These are phyloP conservation scores for Augiades crinisus DNA, from an alignment of 2,888 invertebrate genomes.

Conservation along the genomic window DNA sequence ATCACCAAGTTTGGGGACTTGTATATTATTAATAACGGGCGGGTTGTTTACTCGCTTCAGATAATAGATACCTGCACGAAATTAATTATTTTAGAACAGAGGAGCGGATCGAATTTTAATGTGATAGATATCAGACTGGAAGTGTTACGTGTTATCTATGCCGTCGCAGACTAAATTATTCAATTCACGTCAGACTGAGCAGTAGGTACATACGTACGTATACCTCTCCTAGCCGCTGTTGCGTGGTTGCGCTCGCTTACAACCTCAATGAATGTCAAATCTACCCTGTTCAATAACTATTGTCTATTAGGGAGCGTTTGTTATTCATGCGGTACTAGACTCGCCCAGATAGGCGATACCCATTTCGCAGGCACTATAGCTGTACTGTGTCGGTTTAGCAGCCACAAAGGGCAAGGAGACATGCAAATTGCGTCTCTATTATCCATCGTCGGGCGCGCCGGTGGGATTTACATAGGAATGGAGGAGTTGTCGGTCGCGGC, in stretches of 20 bases:
- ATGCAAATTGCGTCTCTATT: conserved; percentile 72
- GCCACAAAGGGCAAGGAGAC: conserved; percentile 64
- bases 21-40: conserved; percentile 3
- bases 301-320: conserved; percentile 51
- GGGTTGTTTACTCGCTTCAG: conserved; percentile 3
- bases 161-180: conserved; percentile 53
- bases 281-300: conserved; percentile 50
- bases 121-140: conserved; percentile 52
- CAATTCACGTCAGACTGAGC: conserved; percentile 49
- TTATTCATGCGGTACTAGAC: conserved; percentile 34
- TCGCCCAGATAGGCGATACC: conserved; percentile 46
- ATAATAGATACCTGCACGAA: conserved; percentile 22
- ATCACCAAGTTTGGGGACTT: background rate
- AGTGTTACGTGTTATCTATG: conserved; percentile 45
- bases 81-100: conserved; percentile 39
- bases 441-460: conserved; percentile 61
- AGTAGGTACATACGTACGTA: conserved; percentile 38
- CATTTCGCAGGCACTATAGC: conserved; percentile 41
- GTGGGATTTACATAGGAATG: conserved; percentile 76
- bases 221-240: conserved; percentile 16
- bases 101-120: conserved; percentile 59
- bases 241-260: conserved; percentile 36
- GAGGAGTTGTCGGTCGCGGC: conserved; percentile 54
- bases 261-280: conserved; percentile 51
- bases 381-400: conserved; percentile 43